Percentiles rank a stretch among this genome's conserved stretches.
Evolutionary conservation across 2,797 vertebrate genomes (phyloP).

Genomic region (Menidia menidia): DNA sequence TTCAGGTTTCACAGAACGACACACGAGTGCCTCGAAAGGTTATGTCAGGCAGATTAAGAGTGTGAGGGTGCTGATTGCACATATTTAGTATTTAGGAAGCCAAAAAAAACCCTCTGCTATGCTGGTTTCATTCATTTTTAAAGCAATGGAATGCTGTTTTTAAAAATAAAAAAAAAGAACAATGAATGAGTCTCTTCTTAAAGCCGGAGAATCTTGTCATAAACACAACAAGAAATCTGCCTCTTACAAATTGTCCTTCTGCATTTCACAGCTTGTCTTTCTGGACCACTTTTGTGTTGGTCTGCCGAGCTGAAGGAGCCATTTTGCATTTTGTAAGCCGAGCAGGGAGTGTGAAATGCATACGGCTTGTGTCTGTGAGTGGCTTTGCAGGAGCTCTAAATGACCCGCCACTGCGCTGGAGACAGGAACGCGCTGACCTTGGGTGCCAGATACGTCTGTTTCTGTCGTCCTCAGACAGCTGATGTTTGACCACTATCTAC

Average conservation of each 20-base stretch:
- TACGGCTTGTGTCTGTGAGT: slow-evolving; percentile 48
- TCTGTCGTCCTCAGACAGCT: slow-evolving; percentile 77
- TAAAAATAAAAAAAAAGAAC: not conserved
- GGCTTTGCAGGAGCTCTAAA: slow-evolving; percentile 51
- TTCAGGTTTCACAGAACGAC: slow-evolving; percentile 77
- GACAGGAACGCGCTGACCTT: slow-evolving; percentile 79
- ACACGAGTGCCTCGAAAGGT: slow-evolving; percentile 75
- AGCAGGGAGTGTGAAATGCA: slow-evolving; percentile 51
- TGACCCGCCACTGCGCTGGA: slow-evolving; percentile 43
- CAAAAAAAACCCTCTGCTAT: not conserved
- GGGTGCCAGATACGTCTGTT: slow-evolving; percentile 73
- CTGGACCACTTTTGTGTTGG: slow-evolving; percentile 35
- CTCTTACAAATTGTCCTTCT: slow-evolving; percentile 5
- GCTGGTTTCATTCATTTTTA: slow-evolving; percentile 12
- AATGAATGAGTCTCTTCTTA: no score
- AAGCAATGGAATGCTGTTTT: slow-evolving; percentile 15
- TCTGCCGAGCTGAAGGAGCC: slow-evolving; percentile 34
- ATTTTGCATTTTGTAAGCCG: slow-evolving; percentile 45
- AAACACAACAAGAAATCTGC: slow-evolving; percentile 11
- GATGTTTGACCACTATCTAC: slow-evolving; percentile 79
- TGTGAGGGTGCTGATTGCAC: slow-evolving; percentile 31
- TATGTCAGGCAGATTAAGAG: slow-evolving; percentile 59
- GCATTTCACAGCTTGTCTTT: slow-evolving; percentile 9
- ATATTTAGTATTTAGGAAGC: slow-evolving; percentile 13
- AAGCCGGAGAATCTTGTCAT: not conserved